These are phyloP conservation scores for Clanis bilineata DNA, from an alignment of 2,888 invertebrate species.

Conservation along the genomic window DNA sequence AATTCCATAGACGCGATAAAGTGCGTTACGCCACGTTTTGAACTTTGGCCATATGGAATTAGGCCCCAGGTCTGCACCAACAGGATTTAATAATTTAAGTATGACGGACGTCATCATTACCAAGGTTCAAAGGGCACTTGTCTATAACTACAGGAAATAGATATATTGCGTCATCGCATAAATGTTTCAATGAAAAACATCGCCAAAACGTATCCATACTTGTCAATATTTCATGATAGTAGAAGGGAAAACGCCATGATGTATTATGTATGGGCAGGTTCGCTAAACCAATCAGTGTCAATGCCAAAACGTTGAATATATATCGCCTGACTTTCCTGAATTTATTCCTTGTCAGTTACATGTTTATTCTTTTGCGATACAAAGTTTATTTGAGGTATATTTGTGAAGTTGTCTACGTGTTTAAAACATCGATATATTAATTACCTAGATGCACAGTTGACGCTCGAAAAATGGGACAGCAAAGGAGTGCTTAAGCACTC, in stretches of 20 bases:
- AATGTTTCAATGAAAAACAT: constrained; percentile 6
- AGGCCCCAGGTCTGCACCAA: not conserved
- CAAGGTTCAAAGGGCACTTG: constrained; percentile 24
- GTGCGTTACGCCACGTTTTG: too few species aligned
- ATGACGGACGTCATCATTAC: constrained; percentile 24
- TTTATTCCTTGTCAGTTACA: constrained; percentile 18
- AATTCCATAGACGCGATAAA: too few species aligned
- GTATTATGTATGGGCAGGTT: constrained; percentile 54
- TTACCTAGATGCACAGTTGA: too few species aligned
- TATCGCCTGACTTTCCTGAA: constrained; percentile 7
- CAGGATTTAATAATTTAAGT: constrained; percentile 31
- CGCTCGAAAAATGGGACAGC: too few species aligned
- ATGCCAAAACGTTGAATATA: constrained; percentile 49
- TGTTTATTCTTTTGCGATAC: constrained; percentile 14
- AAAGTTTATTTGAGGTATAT: not conserved
- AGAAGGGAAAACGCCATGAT: constrained; percentile 41
- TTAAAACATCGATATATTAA: too few species aligned
- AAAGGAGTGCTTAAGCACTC: too few species aligned
- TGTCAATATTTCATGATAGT: constrained; percentile 17
- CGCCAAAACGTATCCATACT: not conserved
- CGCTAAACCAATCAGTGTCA: constrained; percentile 63
- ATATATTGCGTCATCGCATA: constrained; percentile 15
- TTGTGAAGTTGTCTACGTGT: not conserved
- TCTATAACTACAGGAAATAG: constrained; percentile 6
- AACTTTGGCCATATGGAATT: too few species aligned